phyloP scores from a whole-genome alignment of 2,888 invertebrate species.

The Vanessa cardui region DNA sequence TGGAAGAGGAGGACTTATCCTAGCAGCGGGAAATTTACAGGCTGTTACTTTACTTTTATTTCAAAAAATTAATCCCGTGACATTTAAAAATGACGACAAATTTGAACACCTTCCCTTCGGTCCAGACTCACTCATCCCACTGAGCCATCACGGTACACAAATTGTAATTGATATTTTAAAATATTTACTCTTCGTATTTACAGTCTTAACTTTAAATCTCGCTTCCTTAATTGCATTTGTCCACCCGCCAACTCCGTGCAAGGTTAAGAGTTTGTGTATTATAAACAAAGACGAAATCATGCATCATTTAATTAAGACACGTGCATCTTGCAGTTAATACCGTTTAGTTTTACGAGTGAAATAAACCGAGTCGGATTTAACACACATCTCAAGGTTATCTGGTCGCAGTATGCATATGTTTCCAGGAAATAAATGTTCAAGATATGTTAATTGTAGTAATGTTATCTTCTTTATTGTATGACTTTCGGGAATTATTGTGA shows the following conservation, averaged over 20 bases:
- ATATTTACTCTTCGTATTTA: background rate
- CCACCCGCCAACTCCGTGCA: conserved; percentile 6
- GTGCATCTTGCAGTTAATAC: conserved; percentile 47
- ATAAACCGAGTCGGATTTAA: conserved; percentile 62
- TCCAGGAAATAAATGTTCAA: conserved; percentile 20
- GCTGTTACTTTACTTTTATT: no score
- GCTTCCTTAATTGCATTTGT: conserved; percentile 5
- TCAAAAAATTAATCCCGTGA: no score
- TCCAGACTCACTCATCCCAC: no score
- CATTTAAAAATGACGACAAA: no score
- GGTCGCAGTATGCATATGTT: conserved; percentile 33
- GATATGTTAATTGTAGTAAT: conserved; percentile 8
- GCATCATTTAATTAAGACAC: conserved; percentile 15
- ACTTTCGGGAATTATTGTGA: background rate
- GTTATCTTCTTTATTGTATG: background rate
- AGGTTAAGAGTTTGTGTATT: conserved; percentile 9
- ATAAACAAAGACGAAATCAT: conserved; percentile 12
- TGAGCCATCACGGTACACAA: no score
- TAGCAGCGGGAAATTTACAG: no score
- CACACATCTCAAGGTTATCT: conserved; percentile 44
- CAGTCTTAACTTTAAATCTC: background rate
- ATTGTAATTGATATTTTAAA: conserved; percentile 8
- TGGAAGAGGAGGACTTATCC: no score
- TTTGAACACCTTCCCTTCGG: no score
- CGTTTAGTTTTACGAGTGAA: conserved; percentile 63